Percentiles rank a stretch among this genome's conserved stretches.
These are phyloP conservation scores for Adineta ricciae DNA, from an alignment of 2,888 invertebrate species.

Conservation along the genomic window DNA sequence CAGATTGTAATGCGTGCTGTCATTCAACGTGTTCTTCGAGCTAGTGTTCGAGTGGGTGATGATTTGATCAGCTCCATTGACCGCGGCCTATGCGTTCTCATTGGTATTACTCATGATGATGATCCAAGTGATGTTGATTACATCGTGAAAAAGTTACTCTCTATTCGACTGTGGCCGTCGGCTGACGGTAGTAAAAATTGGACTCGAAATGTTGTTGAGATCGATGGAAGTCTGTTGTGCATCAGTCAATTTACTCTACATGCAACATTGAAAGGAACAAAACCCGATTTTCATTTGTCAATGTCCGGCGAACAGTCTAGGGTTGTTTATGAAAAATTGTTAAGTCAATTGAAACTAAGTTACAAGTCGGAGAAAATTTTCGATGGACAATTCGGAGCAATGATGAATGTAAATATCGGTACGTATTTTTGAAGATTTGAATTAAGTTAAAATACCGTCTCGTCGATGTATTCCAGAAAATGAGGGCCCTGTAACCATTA, in stretches of 20 bases:
- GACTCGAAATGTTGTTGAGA: constrained; percentile 67
- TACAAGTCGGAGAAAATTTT: constrained; percentile 66
- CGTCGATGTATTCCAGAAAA: constrained; percentile 55
- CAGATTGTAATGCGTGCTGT: constrained; percentile 60
- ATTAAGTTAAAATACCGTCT: not conserved
- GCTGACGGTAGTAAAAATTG: constrained; percentile 62
- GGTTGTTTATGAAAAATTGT: constrained; percentile 64
- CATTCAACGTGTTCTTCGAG: constrained; percentile 65
- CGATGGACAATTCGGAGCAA: constrained; percentile 77
- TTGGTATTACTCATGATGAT: constrained; percentile 71
- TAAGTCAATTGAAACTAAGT: constrained; percentile 58
- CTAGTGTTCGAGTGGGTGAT: constrained; percentile 67
- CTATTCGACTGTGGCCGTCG: constrained; percentile 61
- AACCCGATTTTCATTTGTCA: constrained; percentile 74
- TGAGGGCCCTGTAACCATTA: constrained; percentile 79
- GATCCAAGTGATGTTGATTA: constrained; percentile 69
- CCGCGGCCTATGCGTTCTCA: constrained; percentile 71
- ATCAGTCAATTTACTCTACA: constrained; percentile 65
- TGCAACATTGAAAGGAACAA: constrained; percentile 71
- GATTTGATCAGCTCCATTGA: constrained; percentile 70
- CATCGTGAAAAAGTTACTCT: constrained; percentile 70
- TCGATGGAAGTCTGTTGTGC: constrained; percentile 52
- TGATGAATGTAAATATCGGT: constrained; percentile 69
- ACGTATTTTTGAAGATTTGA: not conserved
- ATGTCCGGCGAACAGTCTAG: constrained; percentile 70